These are phyloP conservation scores for Budorcas taxicolor DNA, from an alignment of 2,113 vertebrate genomes.

Conservation along the genomic window DNA sequence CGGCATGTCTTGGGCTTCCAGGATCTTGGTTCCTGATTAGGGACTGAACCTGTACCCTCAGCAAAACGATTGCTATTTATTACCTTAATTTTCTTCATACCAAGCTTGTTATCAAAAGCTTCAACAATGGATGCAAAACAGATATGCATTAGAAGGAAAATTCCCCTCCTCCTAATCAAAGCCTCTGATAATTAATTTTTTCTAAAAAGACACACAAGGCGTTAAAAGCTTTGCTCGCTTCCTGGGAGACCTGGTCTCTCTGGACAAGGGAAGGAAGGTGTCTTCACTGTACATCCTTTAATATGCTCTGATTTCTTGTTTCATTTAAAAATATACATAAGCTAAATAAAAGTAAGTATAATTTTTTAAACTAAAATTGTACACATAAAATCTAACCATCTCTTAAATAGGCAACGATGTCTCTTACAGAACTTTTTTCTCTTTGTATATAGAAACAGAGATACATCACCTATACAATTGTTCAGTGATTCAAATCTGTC, in stretches of 20 bases:
- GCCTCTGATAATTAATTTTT: background rate
- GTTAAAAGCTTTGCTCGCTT: background rate
- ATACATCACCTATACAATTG: fast-evolving
- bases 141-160: background rate
- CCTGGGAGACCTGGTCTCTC: background rate
- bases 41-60: background rate
- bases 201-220: background rate
- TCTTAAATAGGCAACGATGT: fast-evolving
- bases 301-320: background rate
- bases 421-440: background rate
- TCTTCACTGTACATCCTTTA: background rate
- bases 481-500: background rate
- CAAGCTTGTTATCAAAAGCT: background rate
- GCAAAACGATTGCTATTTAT: background rate
- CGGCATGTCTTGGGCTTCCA: background rate
- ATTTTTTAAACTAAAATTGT: background rate
- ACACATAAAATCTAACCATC: background rate
- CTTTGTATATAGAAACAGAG: background rate
- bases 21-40: background rate
- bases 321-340: background rate
- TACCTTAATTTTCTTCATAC: background rate
- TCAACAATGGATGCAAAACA: background rate
- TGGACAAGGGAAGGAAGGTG: background rate
- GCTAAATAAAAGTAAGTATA: background rate
- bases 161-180: background rate